Percentiles rank a stretch among this genome's conserved stretches.
Conservation (phyloP, 2,888 invertebrate species). For the Eupelmus urozonus region DNA sequence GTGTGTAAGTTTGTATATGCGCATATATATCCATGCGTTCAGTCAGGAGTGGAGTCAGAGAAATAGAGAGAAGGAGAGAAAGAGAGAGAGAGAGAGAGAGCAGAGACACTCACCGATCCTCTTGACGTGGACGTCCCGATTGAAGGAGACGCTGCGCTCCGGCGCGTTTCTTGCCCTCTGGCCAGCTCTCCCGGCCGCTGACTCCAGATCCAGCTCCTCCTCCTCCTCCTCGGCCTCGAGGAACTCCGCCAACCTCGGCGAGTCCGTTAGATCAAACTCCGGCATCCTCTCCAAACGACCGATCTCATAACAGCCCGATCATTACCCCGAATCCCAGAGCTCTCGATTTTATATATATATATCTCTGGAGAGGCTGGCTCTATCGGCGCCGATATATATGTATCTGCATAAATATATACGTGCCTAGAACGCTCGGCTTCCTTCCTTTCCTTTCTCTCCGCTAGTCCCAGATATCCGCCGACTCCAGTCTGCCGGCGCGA, state of each 20-base stretch:
- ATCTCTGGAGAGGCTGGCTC: too few species aligned
- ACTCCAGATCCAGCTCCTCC: slow-evolving; percentile 18
- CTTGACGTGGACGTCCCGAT: slow-evolving; percentile 93
- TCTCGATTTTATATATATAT: too few species aligned
- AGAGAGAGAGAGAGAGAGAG: slow-evolving; percentile 63
- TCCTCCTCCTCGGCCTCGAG: slow-evolving; percentile 55
- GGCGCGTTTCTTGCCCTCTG: slow-evolving; percentile 73
- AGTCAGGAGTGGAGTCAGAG: slow-evolving; percentile 33
- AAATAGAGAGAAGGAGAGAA: slow-evolving; percentile 13
- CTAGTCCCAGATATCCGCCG: too few species aligned
- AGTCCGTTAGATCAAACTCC: slow-evolving; percentile 80
- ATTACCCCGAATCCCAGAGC: too few species aligned
- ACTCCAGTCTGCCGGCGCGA: too few species aligned
- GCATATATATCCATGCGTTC: slow-evolving; percentile 35
- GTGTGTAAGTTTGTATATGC: slow-evolving; percentile 29
- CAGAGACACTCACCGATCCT: slow-evolving; percentile 91
- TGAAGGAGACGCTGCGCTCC: slow-evolving; percentile 90
- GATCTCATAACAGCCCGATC: slow-evolving; percentile 66
- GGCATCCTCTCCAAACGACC: slow-evolving; percentile 75
- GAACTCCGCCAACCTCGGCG: slow-evolving; percentile 72
- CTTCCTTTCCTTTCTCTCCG: neutral
- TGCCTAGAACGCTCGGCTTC: too few species aligned
- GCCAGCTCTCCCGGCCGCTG: too few species aligned
- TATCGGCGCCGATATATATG: too few species aligned
- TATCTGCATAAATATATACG: too few species aligned